Evolutionary conservation across 1,140 invertebrate genomes (phyloP).

Genomic region (Platyscapa corneri): DNA sequence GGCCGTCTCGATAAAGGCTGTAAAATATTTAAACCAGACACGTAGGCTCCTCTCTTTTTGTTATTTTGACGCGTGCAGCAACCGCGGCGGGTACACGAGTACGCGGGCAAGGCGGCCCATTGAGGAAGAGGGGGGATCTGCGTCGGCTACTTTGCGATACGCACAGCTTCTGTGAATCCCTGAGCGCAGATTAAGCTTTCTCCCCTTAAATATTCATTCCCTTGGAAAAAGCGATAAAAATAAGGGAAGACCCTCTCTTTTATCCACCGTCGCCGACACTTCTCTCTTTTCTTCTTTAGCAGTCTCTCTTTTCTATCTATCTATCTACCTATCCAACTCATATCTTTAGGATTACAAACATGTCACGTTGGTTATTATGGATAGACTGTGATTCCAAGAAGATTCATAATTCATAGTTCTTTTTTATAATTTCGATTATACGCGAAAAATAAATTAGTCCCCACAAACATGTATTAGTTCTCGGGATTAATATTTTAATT

Average conservation of each 20-base stretch:
- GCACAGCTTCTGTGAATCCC: slow-evolving; percentile 65
- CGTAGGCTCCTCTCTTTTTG: not conserved
- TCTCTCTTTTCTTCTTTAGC: slow-evolving; percentile 21
- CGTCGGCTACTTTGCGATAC: slow-evolving; percentile 66
- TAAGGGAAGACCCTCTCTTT: slow-evolving; percentile 60
- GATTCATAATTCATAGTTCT: not conserved
- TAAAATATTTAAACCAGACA: slow-evolving; percentile 60
- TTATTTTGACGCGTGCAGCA: slow-evolving; percentile 9
- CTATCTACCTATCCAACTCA: not conserved
- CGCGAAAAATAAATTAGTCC: not conserved
- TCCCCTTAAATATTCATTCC: slow-evolving; percentile 71
- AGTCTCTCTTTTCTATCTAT: not conserved
- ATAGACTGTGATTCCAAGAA: not conserved
- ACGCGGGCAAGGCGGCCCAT: slow-evolving; percentile 45
- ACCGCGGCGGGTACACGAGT: not conserved
- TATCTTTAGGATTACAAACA: not conserved
- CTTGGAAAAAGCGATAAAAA: slow-evolving; percentile 70
- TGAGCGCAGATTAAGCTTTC: slow-evolving; percentile 70
- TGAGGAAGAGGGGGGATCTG: slow-evolving; percentile 38
- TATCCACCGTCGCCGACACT: slow-evolving; percentile 23
- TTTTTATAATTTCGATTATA: not conserved
- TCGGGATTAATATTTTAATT: too few species aligned
- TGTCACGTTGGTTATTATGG: not conserved
- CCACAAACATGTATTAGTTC: not conserved
- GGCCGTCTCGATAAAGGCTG: slow-evolving; percentile 53